Conservation (phyloP, 1,140 invertebrate genomes). For the Chymomyza costata region DNA sequence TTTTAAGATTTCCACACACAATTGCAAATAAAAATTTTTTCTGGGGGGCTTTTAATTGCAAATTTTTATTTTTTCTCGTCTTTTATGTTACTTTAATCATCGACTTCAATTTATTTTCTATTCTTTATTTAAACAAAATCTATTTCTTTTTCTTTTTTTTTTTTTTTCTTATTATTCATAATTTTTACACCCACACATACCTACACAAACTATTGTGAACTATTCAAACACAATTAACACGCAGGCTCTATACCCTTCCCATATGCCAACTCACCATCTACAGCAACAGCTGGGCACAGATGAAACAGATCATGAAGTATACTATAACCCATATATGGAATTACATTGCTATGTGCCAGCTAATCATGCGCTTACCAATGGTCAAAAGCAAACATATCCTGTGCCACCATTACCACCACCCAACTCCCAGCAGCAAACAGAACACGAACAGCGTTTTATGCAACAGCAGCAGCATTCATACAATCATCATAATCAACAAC, state of each 20-base stretch:
- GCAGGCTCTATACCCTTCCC: slow-evolving; percentile 4
- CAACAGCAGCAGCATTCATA: slow-evolving; percentile 31
- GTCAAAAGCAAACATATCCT: slow-evolving; percentile 11
- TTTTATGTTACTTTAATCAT: too few relatives aligned
- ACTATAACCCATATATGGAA: slow-evolving; percentile 65
- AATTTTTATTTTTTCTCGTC: too few relatives aligned
- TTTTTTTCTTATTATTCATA: slow-evolving; percentile 34
- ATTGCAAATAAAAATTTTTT: too few relatives aligned
- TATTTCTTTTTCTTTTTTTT: slow-evolving; percentile 44
- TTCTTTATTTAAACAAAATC: slow-evolving; percentile 16
- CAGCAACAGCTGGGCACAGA: slow-evolving; percentile 33
- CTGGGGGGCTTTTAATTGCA: too few relatives aligned
- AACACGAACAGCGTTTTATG: too few relatives aligned
- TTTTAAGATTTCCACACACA: too few relatives aligned
- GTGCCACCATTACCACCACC: slow-evolving; percentile 32
- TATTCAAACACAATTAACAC: slow-evolving; percentile 7
- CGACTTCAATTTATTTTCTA: too few relatives aligned
- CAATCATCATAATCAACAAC: slow-evolving; percentile 27
- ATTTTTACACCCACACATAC: slow-evolving; percentile 27
- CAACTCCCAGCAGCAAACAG: slow-evolving; percentile 27
- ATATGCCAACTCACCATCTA: slow-evolving; percentile 1
- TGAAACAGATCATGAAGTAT: slow-evolving; percentile 54
- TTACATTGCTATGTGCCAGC: slow-evolving; percentile 55
- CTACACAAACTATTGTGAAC: slow-evolving; percentile 11
- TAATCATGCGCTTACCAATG: slow-evolving; percentile 25